A percentile compares a stretch with the other conserved stretches of the same genome.
phyloP scores from a whole-genome alignment of 2,888 invertebrate genomes.

The Creontiades dilutus region DNA sequence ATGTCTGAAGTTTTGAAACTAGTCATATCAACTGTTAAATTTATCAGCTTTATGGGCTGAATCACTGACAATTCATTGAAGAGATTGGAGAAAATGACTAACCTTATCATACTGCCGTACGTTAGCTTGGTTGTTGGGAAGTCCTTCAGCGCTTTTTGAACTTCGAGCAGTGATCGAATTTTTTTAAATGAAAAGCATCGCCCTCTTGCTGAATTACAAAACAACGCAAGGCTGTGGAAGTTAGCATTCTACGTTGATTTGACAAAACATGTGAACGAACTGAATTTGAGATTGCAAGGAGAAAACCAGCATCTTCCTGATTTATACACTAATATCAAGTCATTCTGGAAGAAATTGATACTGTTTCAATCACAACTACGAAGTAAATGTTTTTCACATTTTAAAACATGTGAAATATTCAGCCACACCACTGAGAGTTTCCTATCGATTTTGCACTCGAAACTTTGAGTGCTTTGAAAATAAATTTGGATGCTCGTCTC shows the following conservation, averaged over 20 bases:
- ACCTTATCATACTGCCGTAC: constrained; percentile 73
- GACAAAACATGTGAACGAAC: too few species aligned
- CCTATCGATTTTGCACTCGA: constrained; percentile 76
- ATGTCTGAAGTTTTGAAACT: constrained; percentile 76
- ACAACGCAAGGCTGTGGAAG: too few species aligned
- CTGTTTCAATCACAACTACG: too few species aligned
- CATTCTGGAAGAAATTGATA: not conserved
- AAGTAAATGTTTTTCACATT: constrained; percentile 72
- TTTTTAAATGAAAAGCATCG: too few species aligned
- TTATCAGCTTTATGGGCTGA: constrained; percentile 75
- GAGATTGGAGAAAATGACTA: constrained; percentile 29
- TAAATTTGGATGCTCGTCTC: constrained; percentile 75
- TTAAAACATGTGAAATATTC: constrained; percentile 75
- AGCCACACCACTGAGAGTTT: constrained; percentile 76
- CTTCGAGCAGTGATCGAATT: too few species aligned
- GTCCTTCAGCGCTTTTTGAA: too few species aligned
- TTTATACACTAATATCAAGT: constrained; percentile 71
- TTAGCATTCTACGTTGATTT: too few species aligned
- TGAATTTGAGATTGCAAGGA: too few species aligned
- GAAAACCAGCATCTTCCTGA: too few species aligned
- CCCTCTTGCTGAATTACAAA: too few species aligned
- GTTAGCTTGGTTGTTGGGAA: too few species aligned
- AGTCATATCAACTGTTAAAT: constrained; percentile 77
- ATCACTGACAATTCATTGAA: constrained; percentile 27
- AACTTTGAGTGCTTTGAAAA: constrained; percentile 75